Base-by-base conservation (phyloP, 2,888 invertebrate genomes). In the Sturmia bella region DNA sequence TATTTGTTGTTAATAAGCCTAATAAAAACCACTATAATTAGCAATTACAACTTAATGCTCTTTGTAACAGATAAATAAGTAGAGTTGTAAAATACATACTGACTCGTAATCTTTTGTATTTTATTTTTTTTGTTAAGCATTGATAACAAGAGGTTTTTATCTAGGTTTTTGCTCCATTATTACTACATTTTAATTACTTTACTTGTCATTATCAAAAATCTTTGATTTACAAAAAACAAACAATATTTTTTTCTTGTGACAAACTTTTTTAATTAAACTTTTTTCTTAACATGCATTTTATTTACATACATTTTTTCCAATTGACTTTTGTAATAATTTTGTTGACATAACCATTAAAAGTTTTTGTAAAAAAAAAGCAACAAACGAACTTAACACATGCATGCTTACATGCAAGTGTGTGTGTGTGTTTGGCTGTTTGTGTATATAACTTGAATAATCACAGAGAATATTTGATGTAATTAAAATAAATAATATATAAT, bases 261-360 rank as follows among this genome's bases (percentile, higher is more conserved):
- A 59, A 75, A 75, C 39, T 61, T 76, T 52, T 68, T 76, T 76
- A 69, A 69, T 69, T 69, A 69, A 61, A 52, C 15, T 66, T 59
- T 66, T 32, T 6, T 4, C 13, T 41, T 27, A 6, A 1, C 12
- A 48, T 13, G 41, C 21, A 32, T 69, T 69, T 63, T 32, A 68
- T 52, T 66, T 68, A 27, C 69, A 69, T 69, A 54, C 69, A 69
- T 69, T 45, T 61, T 69, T 61, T 63, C 24, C n/a, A 76, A 61
- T 54, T 76, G 69, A 69, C 70, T 70, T 70, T 63, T 64, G 48
- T 48, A 43, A 54, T 63, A 77, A 15, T 70, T 63, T 45, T 63
- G 69, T 77, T 70, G 77, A 77, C 77, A 77, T 61, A 63, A 63
- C 70, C 77, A 70, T 70, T 77, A 70, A 77, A 77, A 77, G 13